Evolutionary conservation across 2,113 vertebrate species (phyloP), one percentile per base, ranked within the genome.

Genomic region (Dipodomys stephensi): DNA sequence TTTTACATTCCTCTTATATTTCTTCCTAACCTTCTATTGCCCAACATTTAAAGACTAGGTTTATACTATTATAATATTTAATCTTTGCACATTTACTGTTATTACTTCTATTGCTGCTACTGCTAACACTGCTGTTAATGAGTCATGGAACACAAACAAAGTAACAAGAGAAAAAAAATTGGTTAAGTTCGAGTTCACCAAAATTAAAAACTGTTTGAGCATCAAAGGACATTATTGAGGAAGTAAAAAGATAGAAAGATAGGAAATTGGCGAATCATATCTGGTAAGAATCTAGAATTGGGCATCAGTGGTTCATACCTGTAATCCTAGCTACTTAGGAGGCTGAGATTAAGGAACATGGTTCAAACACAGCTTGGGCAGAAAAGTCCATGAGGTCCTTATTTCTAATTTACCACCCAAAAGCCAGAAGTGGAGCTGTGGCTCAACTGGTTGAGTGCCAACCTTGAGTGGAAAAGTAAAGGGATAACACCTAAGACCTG

Each of bases 171-270:
- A 10, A 53, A 49, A 28, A 65, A 44, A 85, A 64, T 64, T 10
- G 77, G 64, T 7, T 57, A 72, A 81, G 13, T 2, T 73, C 35
- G 32, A 60, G 7, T 57, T 77, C 19, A 81, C 88, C 74, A n/a
- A 76, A 91, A 64, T 77, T 76, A 23, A 65, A 49, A 90, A 46
- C 39, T 60, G 18, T 6, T 53, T 64, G 16, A 62, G 15, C 46
- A 46, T 64, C n/a, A 82, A 60, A 91, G 35, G 27, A 64, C 27
- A 32, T 53, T 32, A 73, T 53, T 19, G 71, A 60, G 35, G 89
- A 92, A 77, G 25, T n/a, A 16, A 74, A 89, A 92, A 72, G 53
- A 83, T 11, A 82, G 22, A 85, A 68, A 67, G 46, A 90, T 65
- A 84, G 93, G 86, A 82, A 62, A 23, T 78, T 87, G n/a, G 72